phyloP scores from a whole-genome alignment of 2,113 vertebrate genomes.

The Gavia stellata region DNA sequence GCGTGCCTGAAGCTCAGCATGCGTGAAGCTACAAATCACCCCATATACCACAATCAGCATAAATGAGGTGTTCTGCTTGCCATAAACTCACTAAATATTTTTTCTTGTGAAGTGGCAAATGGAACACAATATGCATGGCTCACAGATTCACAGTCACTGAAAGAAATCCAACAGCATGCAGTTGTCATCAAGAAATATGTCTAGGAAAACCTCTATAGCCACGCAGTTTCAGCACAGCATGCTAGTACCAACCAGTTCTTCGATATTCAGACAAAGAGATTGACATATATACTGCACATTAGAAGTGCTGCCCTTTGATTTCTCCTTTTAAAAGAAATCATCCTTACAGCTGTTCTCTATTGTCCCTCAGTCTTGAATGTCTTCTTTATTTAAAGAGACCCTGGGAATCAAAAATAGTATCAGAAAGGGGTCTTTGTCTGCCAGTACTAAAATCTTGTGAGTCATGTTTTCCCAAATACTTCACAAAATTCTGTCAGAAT shows the following conservation, averaged over 20 bases:
- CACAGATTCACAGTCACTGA: constrained; percentile 19
- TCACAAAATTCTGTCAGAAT: constrained; percentile 15
- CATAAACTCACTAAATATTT: constrained; percentile 30
- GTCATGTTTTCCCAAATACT: constrained; percentile 33
- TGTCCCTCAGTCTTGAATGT: constrained; percentile 9
- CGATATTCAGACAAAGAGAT: constrained; percentile 22
- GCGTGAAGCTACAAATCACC: background rate
- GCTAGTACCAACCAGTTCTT: constrained; percentile 4
- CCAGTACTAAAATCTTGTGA: constrained; percentile 5
- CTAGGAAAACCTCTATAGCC: constrained; percentile 34
- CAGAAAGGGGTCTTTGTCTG: constrained; percentile 51
- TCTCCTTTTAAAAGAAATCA: constrained; percentile 30
- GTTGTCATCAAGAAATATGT: constrained; percentile 50
- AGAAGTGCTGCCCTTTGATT: constrained; percentile 37
- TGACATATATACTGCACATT: background rate
- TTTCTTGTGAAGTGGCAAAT: constrained; percentile 31
- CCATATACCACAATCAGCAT: background rate
- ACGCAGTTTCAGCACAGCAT: background rate
- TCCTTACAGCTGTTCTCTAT: constrained; percentile 9
- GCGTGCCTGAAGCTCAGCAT: background rate
- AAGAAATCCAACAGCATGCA: constrained; percentile 43
- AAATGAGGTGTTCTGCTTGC: constrained; percentile 26
- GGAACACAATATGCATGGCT: constrained; percentile 7
- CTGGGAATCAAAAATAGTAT: constrained; percentile 5
- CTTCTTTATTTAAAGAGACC: constrained; percentile 18